phyloP scores from a whole-genome alignment of 2,888 invertebrate genomes.

The Xylocampa areola region DNA sequence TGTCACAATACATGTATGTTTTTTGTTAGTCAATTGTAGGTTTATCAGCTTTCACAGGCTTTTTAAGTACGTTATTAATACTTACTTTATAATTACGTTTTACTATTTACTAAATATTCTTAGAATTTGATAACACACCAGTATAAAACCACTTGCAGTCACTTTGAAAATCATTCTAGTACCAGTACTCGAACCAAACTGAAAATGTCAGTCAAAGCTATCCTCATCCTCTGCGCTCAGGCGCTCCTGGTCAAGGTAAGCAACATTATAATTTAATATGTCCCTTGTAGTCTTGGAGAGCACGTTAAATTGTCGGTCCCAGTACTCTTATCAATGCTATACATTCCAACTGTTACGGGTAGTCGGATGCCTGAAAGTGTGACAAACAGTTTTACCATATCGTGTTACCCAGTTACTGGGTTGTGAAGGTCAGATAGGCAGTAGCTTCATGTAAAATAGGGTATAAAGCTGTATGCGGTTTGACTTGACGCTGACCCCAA shows the following conservation, averaged over 20 bases:
- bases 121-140: constrained; percentile 10
- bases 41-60: constrained; percentile 31
- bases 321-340: no score
- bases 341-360: no score
- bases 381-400: no score
- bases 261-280: neutral
- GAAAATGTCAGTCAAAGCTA: constrained; percentile 64
- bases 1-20: neutral
- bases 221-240: constrained; percentile 63
- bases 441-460: no score
- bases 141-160: constrained; percentile 15
- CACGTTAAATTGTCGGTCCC: no score
- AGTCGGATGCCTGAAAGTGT: no score
- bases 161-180: constrained; percentile 24
- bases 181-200: constrained; percentile 25
- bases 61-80: constrained; percentile 29
- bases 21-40: constrained; percentile 1
- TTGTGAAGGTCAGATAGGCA: no score
- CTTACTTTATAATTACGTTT: constrained; percentile 7
- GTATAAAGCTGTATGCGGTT: no score
- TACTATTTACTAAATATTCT: constrained; percentile 19
- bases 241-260: constrained; percentile 38
- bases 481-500: no score
- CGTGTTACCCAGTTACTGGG: no score
- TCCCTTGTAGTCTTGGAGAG: no score